A percentile compares a stretch with the other conserved stretches of the same genome.
Evolutionary conservation across 2,797 vertebrate species (phyloP).

Genomic region (Melopsittacus undulatus): DNA sequence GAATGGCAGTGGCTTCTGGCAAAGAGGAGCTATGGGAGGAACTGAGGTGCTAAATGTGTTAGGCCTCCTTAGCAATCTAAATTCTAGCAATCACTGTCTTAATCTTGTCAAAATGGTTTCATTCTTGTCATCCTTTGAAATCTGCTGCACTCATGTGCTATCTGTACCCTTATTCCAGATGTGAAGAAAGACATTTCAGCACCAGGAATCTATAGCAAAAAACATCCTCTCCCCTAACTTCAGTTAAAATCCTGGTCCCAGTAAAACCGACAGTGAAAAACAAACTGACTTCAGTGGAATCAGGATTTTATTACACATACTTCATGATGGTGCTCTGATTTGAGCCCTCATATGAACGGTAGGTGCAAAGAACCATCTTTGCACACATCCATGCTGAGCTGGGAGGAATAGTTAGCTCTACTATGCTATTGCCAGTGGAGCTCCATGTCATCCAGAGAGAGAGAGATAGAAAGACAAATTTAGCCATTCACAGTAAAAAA

Average conservation of each 20-base stretch:
- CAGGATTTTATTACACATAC: background rate
- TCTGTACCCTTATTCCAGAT: background rate
- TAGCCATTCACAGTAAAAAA: background rate
- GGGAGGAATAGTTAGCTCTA: background rate
- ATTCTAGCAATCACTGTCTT: background rate
- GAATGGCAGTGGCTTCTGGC: background rate
- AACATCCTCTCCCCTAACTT: background rate
- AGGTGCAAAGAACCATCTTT: background rate
- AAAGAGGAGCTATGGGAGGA: background rate
- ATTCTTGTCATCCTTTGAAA: background rate
- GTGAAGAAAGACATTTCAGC: background rate
- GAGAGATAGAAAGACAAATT: background rate
- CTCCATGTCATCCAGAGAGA: background rate
- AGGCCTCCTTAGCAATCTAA: background rate
- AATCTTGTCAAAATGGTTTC: background rate
- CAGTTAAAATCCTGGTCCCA: background rate
- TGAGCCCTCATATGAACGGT: background rate
- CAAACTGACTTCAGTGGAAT: background rate
- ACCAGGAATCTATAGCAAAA: background rate
- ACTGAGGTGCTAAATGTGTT: background rate
- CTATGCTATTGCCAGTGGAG: background rate
- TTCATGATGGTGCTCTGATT: background rate
- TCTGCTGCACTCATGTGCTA: background rate
- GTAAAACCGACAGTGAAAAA: background rate
- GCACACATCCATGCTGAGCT: background rate